Conservation (phyloP, 2,113 vertebrate species). For the Podarcis muralis region DNA sequence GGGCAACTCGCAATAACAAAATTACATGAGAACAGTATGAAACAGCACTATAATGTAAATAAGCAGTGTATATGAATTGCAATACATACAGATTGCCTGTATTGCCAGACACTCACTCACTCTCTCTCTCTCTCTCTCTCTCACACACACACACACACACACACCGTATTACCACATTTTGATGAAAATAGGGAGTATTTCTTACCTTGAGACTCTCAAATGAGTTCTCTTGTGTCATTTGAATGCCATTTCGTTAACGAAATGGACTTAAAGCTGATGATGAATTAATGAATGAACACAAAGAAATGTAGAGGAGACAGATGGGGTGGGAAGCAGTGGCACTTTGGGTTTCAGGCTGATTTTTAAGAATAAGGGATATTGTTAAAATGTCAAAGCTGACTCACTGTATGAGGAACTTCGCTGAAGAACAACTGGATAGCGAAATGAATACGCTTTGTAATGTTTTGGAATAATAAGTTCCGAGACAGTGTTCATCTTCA, state of each 20-base stretch:
- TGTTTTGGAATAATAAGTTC: background rate
- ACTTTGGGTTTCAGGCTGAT: background rate
- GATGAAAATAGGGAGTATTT: background rate
- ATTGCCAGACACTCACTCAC: no score
- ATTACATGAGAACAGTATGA: no score
- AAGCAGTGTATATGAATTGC: background rate
- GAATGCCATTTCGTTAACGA: background rate
- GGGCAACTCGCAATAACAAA: no score
- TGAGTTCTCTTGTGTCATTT: background rate
- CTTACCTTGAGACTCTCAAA: background rate
- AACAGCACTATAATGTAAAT: no score
- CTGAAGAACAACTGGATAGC: background rate
- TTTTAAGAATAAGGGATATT: background rate
- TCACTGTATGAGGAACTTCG: no score
- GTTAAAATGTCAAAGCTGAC: background rate
- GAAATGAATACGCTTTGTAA: background rate
- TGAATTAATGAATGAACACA: background rate
- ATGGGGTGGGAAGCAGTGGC: background rate
- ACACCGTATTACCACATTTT: background rate
- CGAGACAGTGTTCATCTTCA: background rate
- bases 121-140: no score
- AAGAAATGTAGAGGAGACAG: background rate
- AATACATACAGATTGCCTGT: background rate
- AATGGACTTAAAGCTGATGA: background rate
- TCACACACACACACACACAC: no score